phyloP scores from a whole-genome alignment of 2,888 invertebrate genomes.

The Caenorhabditis doughertyi region DNA sequence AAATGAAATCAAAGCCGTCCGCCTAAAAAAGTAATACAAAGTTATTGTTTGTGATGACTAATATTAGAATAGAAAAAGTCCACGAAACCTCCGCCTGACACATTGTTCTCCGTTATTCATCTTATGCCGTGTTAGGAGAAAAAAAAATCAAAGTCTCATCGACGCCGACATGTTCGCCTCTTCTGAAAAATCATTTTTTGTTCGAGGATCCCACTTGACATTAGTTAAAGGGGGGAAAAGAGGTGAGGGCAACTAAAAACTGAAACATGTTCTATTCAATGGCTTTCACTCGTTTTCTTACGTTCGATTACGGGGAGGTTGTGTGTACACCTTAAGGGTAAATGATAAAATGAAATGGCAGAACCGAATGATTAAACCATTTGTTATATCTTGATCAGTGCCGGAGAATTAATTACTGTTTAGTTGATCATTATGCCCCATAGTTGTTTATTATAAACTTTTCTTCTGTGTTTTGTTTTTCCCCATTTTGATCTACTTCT shows the following conservation, averaged over 20 bases:
- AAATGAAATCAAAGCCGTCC: conserved; percentile 16
- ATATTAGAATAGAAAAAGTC: conserved; percentile 37
- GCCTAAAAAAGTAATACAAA: conserved; percentile 38
- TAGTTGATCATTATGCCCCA: conserved; percentile 12
- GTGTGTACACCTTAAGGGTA: conserved; percentile 48
- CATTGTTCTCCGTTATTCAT: conserved; percentile 53
- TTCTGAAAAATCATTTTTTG: conserved; percentile 43
- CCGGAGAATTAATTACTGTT: conserved; percentile 39
- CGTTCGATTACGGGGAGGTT: conserved; percentile 48
- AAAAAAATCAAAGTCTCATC: neutral
- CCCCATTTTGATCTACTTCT: neutral
- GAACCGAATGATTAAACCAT: conserved; percentile 57
- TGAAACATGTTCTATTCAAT: conserved; percentile 57
- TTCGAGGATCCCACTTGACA: conserved; percentile 60
- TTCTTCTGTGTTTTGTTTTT: neutral
- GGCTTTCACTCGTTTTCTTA: conserved; percentile 61
- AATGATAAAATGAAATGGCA: conserved; percentile 59
- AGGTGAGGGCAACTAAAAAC: conserved; percentile 49
- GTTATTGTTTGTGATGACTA: conserved; percentile 47
- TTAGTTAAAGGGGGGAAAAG: conserved; percentile 34
- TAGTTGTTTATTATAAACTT: conserved; percentile 21
- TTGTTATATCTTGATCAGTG: conserved; percentile 39
- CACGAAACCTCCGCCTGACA: conserved; percentile 20
- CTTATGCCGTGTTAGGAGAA: conserved; percentile 1
- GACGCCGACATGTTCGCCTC: neutral